phyloP scores from a whole-genome alignment of 2,797 vertebrate genomes.

The Takifugu rubripes region DNA sequence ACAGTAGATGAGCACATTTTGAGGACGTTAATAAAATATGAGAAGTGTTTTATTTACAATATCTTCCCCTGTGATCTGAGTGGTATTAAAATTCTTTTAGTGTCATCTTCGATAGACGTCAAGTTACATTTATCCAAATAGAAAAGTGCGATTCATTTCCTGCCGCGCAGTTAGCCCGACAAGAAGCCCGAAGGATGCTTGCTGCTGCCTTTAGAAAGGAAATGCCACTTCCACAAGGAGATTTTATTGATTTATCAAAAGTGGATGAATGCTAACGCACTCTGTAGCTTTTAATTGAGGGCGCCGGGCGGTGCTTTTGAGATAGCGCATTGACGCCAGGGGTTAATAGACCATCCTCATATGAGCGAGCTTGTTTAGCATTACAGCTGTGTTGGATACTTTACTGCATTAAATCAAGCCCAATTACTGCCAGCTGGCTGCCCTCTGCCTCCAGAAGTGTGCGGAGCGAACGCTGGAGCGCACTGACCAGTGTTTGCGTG shows the following conservation, averaged over 20 bases:
- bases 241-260: slow-evolving; percentile 8
- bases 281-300: slow-evolving; percentile 37
- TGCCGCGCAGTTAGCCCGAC: not conserved
- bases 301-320: slow-evolving; percentile 19
- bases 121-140: slow-evolving; percentile 5
- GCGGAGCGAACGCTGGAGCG: slow-evolving; percentile 26
- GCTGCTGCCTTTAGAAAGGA: slow-evolving; percentile 5
- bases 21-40: slow-evolving; percentile 50
- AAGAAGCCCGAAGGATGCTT: not conserved
- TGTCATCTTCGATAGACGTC: slow-evolving; percentile 31
- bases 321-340: slow-evolving; percentile 55
- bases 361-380: slow-evolving; percentile 49
- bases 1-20: slow-evolving; percentile 37
- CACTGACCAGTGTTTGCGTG: not conserved
- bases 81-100: slow-evolving; percentile 30
- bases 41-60: slow-evolving; percentile 38
- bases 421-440: slow-evolving; percentile 61
- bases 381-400: slow-evolving; percentile 59
- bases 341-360: slow-evolving; percentile 47
- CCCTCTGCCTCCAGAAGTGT: slow-evolving; percentile 44
- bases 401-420: slow-evolving; percentile 68
- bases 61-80: slow-evolving; percentile 20
- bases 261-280: slow-evolving; percentile 25
- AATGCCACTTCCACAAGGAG: slow-evolving; percentile 6
- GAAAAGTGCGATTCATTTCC: slow-evolving; percentile 9